These are phyloP conservation scores for Torymus tubicola DNA, from an alignment of 2,888 invertebrate genomes.

Conservation along the genomic window DNA sequence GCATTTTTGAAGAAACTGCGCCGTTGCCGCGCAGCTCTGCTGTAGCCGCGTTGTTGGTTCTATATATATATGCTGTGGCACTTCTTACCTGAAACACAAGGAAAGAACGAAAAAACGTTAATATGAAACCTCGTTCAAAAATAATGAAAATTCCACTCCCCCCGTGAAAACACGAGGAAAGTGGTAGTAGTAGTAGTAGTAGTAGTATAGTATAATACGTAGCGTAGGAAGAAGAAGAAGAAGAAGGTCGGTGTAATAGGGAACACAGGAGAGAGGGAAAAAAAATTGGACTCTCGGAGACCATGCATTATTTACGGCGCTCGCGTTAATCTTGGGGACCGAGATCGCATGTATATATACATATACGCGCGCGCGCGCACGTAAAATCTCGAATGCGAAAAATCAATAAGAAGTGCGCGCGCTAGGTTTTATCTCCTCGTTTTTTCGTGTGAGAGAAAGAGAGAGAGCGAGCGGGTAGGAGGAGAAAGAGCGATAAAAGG, in stretches of 20 bases:
- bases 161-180: too few relatives aligned
- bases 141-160: conserved; percentile 46
- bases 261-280: neutral
- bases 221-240: too few relatives aligned
- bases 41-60: neutral
- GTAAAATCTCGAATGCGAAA: conserved; percentile 34
- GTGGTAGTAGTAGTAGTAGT: too few relatives aligned
- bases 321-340: conserved; percentile 28
- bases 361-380: conserved; percentile 4
- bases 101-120: conserved; percentile 35
- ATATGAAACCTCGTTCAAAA: conserved; percentile 47
- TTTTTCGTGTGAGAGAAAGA: too few relatives aligned
- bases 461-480: too few relatives aligned
- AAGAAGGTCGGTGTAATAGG: too few relatives aligned
- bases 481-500: neutral
- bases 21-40: too few relatives aligned
- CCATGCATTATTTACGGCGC: conserved; percentile 48
- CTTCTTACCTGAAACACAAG: conserved; percentile 53
- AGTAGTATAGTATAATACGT: too few relatives aligned
- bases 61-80: neutral
- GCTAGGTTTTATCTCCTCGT: too few relatives aligned
- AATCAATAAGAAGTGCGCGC: conserved; percentile 20
- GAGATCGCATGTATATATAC: neutral
- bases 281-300: conserved; percentile 26
- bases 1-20: conserved; percentile 43